These are phyloP conservation scores for Epizoanthus fatuus DNA, from an alignment of 92 coral and sea anemone genomes.

Conservation along the genomic window DNA sequence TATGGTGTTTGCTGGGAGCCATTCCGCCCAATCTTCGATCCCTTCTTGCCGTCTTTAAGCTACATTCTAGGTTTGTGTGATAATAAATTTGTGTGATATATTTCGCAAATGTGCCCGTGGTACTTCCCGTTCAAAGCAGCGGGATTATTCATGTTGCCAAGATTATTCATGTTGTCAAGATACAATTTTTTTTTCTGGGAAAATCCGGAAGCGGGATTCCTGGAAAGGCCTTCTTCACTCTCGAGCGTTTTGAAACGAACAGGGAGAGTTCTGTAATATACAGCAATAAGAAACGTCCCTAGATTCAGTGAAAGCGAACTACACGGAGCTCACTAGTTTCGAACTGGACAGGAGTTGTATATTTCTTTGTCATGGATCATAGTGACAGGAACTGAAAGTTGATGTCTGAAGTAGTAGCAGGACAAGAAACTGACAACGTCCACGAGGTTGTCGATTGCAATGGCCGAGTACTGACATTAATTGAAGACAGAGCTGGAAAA, in stretches of 20 bases:
- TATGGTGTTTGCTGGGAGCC: slow-evolving; percentile 63
- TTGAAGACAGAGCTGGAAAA: too few relatives aligned
- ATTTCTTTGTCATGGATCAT: not conserved
- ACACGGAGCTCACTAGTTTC: not conserved
- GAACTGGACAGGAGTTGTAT: not conserved
- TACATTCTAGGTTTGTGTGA: not conserved
- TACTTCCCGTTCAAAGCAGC: slow-evolving; percentile 1
- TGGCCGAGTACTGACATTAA: not conserved
- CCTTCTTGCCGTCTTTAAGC: not conserved
- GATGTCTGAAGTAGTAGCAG: not conserved
- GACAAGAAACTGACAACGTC: not conserved
- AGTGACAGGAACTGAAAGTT: not conserved
- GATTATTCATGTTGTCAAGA: too few relatives aligned
- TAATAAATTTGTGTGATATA: not conserved
- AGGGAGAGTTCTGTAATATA: not conserved
- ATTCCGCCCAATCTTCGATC: not conserved
- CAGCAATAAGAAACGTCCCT: not conserved
- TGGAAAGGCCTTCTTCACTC: not conserved
- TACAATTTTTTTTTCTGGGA: not conserved
- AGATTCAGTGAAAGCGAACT: slow-evolving; percentile 1
- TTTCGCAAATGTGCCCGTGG: slow-evolving; percentile 19
- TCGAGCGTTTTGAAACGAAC: not conserved
- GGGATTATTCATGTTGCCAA: too few relatives aligned
- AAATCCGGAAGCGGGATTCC: slow-evolving; percentile 14
- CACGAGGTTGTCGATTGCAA: not conserved